Evolutionary conservation across 1,140 invertebrate genomes (phyloP), one percentile per base, ranked within the genome.

Genomic region (Drosophila grimshawi): DNA sequence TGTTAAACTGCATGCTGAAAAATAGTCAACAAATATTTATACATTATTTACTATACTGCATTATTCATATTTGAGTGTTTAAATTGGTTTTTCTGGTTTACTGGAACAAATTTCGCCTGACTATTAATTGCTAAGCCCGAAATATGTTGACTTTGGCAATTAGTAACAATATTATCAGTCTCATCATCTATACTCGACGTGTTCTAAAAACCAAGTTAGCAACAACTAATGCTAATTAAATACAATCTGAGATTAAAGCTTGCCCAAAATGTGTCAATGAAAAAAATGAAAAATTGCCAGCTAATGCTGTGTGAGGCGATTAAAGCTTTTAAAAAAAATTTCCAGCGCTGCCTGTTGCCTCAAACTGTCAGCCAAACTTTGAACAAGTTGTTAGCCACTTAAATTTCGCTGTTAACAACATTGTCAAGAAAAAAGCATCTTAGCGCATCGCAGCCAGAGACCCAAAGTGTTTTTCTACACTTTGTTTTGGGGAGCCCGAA

Each of bases 361-460:
- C 52, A 79, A 78, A 86, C 68, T 83, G 76, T 88, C 76, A 64
- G 71, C 6, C 64, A 73, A 86, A 88, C 57, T 76, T 88, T 68
- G 2, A 46, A 63, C 75, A 86, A 86, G 83, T 86, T 88, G 83
- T 74, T 88, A 74, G 62, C 78, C 83, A 86, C 83, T 88, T 88
- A 88, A 78, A 88, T 86, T 88, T 83, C 59, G 71, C 69, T 86
- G 81, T 86, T 86, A 86, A 86, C 81, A 86, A 70, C 78, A 60
- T 81, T 67, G 63, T 61, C 68, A 62, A 39, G 33, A 35, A 8
- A 27, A 39, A 62, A 61, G 56, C 64, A 67, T 60, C 70, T 55
- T n/a, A 55, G 35, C 62, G 73, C 37, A 59, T 60, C 53, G 11
- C 39, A 49, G 81, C 59, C 74, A 75, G 81, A 83, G 66, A 45